Evolutionary conservation across 1,140 invertebrate species (phyloP).

Genomic region (Ridgeia piscesae): DNA sequence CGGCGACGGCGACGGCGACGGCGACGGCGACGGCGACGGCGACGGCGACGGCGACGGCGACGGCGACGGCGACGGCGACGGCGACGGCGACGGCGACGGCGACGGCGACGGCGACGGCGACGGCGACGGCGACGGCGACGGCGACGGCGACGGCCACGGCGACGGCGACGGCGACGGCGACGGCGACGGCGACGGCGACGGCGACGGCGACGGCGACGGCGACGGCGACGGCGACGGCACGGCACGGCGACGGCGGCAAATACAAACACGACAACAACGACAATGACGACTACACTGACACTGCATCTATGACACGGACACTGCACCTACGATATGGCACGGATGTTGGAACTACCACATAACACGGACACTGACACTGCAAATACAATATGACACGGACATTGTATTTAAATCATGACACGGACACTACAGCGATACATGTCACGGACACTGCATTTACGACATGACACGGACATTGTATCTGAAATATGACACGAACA

Average conservation of each 20-base stretch:
- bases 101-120: slow-evolving; percentile 12
- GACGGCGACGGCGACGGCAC: slow-evolving; percentile 9
- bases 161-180: background rate
- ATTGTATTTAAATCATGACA: too few species aligned
- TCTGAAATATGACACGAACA: too few species aligned
- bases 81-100: slow-evolving; percentile 14
- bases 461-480: too few species aligned
- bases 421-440: too few species aligned
- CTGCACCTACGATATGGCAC: background rate
- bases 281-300: background rate
- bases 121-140: background rate
- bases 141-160: background rate
- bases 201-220: slow-evolving; percentile 16
- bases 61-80: slow-evolving; percentile 13
- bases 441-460: too few species aligned
- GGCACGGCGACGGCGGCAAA: too few species aligned
- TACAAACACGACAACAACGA: background rate
- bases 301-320: background rate
- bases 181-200: slow-evolving; percentile 14
- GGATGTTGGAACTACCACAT: too few species aligned
- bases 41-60: slow-evolving; percentile 13
- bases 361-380: too few species aligned
- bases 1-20: background rate
- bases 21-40: slow-evolving; percentile 12
- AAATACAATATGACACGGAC: too few species aligned